These are phyloP conservation scores for Sorex fumeus DNA, from an alignment of 2,113 vertebrate species.

Conservation along the genomic window DNA sequence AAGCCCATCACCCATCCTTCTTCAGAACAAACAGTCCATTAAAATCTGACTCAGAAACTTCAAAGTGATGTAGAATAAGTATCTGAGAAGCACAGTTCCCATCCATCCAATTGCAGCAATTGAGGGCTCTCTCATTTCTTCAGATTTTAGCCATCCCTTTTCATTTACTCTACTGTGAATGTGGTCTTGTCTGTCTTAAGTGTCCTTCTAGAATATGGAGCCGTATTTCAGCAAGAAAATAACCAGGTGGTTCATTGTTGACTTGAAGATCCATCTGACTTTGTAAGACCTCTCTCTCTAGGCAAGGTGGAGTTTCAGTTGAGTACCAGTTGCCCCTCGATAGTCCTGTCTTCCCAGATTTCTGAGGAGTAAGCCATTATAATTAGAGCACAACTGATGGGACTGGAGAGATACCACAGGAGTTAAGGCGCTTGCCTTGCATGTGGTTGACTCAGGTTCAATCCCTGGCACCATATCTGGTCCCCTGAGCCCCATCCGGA, in stretches of 20 bases:
- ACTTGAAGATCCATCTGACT: neutral
- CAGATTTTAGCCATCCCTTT: conserved; percentile 14
- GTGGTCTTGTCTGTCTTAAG: neutral
- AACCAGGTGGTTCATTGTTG: neutral
- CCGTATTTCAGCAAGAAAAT: conserved; percentile 18
- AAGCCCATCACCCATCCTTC: neutral
- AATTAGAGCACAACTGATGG: conserved; percentile 10
- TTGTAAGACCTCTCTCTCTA: neutral
- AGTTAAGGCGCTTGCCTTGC: too few species aligned
- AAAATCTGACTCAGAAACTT: conserved; percentile 64
- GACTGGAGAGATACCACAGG: too few species aligned
- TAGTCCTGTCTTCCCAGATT: neutral
- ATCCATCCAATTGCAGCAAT: neutral
- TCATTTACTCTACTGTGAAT: neutral
- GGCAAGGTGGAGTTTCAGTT: neutral
- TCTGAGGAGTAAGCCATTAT: neutral
- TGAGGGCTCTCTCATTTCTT: neutral
- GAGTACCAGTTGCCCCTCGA: neutral
- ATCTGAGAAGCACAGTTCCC: neutral
- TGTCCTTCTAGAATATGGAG: conserved; percentile 14
- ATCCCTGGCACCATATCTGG: too few species aligned
- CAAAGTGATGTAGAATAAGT: conserved; percentile 32
- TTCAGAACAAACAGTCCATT: conserved; percentile 36
- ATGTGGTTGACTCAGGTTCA: too few species aligned
- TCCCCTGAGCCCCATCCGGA: too few species aligned